Conservation (phyloP, 1,140 invertebrate genomes). For the Drosophila ambigua region DNA sequence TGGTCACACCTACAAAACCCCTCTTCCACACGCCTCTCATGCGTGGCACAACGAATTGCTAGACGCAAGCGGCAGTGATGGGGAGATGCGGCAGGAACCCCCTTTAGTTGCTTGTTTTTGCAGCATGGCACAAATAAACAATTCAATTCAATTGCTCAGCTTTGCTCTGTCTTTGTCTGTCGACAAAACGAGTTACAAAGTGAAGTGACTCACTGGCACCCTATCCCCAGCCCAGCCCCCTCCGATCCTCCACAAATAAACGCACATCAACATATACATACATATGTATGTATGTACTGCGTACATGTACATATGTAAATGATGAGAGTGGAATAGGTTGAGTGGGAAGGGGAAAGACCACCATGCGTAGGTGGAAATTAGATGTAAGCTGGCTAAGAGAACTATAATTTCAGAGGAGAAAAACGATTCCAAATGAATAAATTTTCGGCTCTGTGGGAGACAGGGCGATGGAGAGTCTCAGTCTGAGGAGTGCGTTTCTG, state of each 20-base stretch:
- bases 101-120: conserved; percentile 13
- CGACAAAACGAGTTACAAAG: conserved; percentile 73
- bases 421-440: conserved; percentile 39
- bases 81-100: conserved; percentile 14
- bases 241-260: too few species aligned
- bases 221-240: conserved; percentile 3
- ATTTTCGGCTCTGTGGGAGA: conserved; percentile 12
- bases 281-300: conserved; percentile 55
- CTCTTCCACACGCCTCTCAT: conserved; percentile 45
- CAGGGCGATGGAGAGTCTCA: conserved; percentile 19
- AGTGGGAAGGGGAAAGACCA: conserved; percentile 11
- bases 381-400: conserved; percentile 49
- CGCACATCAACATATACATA: too few species aligned
- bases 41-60: conserved; percentile 77
- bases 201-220: conserved; percentile 25
- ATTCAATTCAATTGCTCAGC: conserved; percentile 74
- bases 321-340: conserved; percentile 13
- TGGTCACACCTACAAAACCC: conserved; percentile 68
- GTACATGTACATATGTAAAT: conserved; percentile 63
- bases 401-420: conserved; percentile 58
- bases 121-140: conserved; percentile 76
- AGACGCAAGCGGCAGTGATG: conserved; percentile 2
- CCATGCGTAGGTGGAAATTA: conserved; percentile 75
- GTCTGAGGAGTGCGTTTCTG: conserved; percentile 41
- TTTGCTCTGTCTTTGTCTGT: conserved; percentile 51